Base-by-base conservation (phyloP, 2,113 vertebrate species). In the Tretioscincus oriximinensis region DNA sequence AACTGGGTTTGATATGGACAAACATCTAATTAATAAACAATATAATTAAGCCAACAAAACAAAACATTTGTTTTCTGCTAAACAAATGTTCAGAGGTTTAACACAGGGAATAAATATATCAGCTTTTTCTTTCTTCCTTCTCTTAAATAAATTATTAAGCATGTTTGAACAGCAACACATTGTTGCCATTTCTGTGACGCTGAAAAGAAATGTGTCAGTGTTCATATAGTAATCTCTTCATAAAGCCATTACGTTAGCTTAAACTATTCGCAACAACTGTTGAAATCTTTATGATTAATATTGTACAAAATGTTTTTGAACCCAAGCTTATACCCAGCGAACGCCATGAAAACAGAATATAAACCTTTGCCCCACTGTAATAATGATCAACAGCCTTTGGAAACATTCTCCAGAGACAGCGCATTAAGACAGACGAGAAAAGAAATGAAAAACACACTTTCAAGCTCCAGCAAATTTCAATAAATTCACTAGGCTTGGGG, bases 371-470 rank as follows among this genome's bases (percentile, higher is more conserved):
- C 74, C n/a, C 18, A 81, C 12, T 63, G 21, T 49, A 51, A 81
- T 54, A 54, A 73, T 65, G 61, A 75, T n/a, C 49, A 22, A 81
- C 28, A 24, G 18, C 18, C 60, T 73, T 64, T 35, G 47, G 51
- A 75, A 74, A 16, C 18, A 60, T 18, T 21, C 35, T 7, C 26
- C 31, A 29, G 64, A 70, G 84, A 81, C 47, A 35, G 45, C 18
- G 81, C 45, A 69, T 82, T 84, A 76, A 61, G 81, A 73, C 22
- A 45, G 7, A 76, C 28, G 0, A 1, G 11, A 28, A 58, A 75
- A 81, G 74, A 65, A 82, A 83, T 12, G 54, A 67, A 73, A 83
- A 22, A 22, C 60, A 83, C 83, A 81, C 86, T 79, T 73, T 51
- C 11, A 1, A 58, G 51, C 11, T 69, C 31, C 63, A 76, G 16